These are phyloP conservation scores for Encarsia formosa DNA, from an alignment of 2,888 invertebrate genomes.

Conservation along the genomic window DNA sequence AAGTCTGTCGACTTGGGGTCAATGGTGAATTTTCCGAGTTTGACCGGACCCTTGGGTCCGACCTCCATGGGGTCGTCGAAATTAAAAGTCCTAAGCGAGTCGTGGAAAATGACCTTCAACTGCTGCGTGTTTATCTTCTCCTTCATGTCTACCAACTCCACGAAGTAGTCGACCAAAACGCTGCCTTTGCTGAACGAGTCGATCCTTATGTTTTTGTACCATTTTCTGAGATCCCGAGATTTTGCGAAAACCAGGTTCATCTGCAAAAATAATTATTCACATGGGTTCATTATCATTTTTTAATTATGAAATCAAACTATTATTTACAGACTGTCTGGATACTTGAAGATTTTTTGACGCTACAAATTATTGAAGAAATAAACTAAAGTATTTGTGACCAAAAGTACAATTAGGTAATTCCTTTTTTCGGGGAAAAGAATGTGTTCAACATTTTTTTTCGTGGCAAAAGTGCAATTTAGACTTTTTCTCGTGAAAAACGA, in stretches of 20 bases:
- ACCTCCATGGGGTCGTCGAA: constrained; percentile 53
- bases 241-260: constrained; percentile 78
- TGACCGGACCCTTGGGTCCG: constrained; percentile 60
- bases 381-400: not conserved
- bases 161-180: constrained; percentile 82
- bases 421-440: too few species aligned
- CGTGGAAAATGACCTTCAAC: constrained; percentile 59
- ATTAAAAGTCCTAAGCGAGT: constrained; percentile 57
- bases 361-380: constrained; percentile 1
- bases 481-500: too few species aligned
- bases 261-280: constrained; percentile 59
- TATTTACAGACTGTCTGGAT: too few species aligned
- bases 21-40: constrained; percentile 76
- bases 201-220: constrained; percentile 81
- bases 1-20: constrained; percentile 87
- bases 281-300: too few species aligned
- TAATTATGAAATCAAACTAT: too few species aligned
- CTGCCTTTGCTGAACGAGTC: constrained; percentile 86
- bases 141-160: constrained; percentile 74
- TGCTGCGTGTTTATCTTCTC: constrained; percentile 53
- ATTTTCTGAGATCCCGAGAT: constrained; percentile 69
- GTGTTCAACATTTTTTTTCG: too few species aligned
- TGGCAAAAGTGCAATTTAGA: too few species aligned
- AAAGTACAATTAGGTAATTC: too few species aligned
- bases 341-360: too few species aligned